Percentiles rank a stretch among this genome's conserved stretches.
Evolutionary conservation across 2,888 invertebrate genomes (phyloP).

Genomic region (Drosophila neutralis): DNA sequence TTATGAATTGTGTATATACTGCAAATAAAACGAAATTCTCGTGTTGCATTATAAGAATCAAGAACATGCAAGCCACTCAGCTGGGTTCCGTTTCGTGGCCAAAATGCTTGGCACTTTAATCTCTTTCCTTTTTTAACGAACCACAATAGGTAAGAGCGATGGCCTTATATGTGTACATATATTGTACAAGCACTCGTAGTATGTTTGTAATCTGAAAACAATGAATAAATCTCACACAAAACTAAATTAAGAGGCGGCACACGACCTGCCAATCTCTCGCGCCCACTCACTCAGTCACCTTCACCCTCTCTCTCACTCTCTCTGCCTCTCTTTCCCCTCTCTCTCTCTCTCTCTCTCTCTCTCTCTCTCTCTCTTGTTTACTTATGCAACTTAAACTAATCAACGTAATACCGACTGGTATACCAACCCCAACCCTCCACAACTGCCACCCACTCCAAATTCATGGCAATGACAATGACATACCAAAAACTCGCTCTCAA

Average conservation of each 20-base stretch:
- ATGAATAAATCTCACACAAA: slow-evolving; percentile 69
- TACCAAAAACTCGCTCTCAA: slow-evolving; percentile 74
- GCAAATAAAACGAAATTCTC: not conserved
- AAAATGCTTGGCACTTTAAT: slow-evolving; percentile 17
- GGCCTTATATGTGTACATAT: slow-evolving; percentile 7
- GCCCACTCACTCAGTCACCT: slow-evolving; percentile 46
- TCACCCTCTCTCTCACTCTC: not conserved
- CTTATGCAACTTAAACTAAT: slow-evolving; percentile 77
- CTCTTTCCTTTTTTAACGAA: slow-evolving; percentile 23
- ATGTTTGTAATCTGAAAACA: slow-evolving; percentile 69
- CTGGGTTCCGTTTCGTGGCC: slow-evolving; percentile 20
- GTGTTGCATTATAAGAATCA: slow-evolving; percentile 9
- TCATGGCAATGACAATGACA: slow-evolving; percentile 62
- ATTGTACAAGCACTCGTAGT: slow-evolving; percentile 23
- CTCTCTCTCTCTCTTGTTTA: slow-evolving; percentile 19
- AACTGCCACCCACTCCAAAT: slow-evolving; percentile 21
- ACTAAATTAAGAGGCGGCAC: slow-evolving; percentile 79
- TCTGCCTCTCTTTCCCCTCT: not conserved
- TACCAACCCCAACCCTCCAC: slow-evolving; percentile 7
- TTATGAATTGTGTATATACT: not conserved
- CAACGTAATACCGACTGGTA: slow-evolving; percentile 67
- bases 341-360: not conserved
- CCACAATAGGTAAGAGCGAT: slow-evolving; percentile 42
- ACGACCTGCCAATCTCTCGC: slow-evolving; percentile 79
- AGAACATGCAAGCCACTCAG: slow-evolving; percentile 18